Evolutionary conservation across 1,140 invertebrate genomes (phyloP).

Genomic region (Helicoverpa armigera): DNA sequence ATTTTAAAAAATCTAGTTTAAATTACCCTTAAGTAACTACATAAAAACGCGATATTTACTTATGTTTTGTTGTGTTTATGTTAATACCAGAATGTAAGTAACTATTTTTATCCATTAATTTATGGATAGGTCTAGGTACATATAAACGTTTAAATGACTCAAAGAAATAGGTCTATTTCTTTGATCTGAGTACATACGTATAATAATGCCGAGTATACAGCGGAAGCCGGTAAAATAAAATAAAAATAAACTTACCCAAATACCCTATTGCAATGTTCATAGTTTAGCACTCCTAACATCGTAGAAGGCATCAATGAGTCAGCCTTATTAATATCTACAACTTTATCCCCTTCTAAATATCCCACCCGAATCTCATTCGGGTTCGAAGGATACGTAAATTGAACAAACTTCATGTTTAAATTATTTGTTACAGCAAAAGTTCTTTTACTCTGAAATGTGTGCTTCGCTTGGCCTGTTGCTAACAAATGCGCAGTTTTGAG

Average conservation of each 20-base stretch:
- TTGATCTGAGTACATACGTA: no score
- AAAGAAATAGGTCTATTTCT: no score
- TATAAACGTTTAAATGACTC: no score
- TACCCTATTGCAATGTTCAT: constrained; percentile 71
- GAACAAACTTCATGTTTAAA: constrained; percentile 83
- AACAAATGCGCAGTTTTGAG: constrained; percentile 23
- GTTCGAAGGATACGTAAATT: constrained; percentile 74
- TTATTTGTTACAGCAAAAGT: constrained; percentile 66
- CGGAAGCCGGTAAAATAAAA: background rate
- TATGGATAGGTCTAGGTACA: no score
- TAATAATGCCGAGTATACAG: background rate
- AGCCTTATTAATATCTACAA: constrained; percentile 79
- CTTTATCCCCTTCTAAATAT: constrained; percentile 72
- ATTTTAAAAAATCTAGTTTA: no score
- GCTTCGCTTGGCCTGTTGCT: background rate
- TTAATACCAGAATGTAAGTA: no score
- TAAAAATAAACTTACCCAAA: constrained; percentile 67
- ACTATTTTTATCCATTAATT: no score
- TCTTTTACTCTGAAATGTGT: constrained; percentile 47
- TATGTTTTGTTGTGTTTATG: no score
- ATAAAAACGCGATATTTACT: no score
- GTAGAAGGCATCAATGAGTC: constrained; percentile 67
- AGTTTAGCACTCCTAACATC: constrained; percentile 74
- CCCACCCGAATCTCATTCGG: constrained; percentile 71
- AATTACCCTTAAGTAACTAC: no score